Base-by-base conservation (phyloP, 2,888 invertebrate genomes). In the Eledone cirrhosa region DNA sequence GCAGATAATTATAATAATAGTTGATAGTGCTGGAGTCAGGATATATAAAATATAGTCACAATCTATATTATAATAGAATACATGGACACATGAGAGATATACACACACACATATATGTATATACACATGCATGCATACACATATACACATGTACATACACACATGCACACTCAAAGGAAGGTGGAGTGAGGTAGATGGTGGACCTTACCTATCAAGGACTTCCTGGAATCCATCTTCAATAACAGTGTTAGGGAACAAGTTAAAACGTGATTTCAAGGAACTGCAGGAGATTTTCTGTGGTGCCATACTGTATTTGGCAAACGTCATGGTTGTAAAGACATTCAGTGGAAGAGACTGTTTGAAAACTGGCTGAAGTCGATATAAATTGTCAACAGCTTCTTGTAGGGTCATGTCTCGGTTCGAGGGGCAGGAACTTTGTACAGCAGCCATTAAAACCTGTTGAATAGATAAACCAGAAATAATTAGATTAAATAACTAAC, bases 171-270 rank as follows among this genome's bases (percentile, higher is more conserved):
- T 7, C 33, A 41, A 0, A 41, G 33, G 8, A 8, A 41, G 8
- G 8, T 41, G 33, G 33, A 7, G 33, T 0, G 33, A 41, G 41
- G 41, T 8, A 41, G 41, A 41, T n/a, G n/a, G n/a, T n/a, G n/a
- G n/a, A n/a, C 14, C 22, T 76, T 76, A 76, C 76, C 76, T 76
- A 29, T 76, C 76, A n/a, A 16, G 47, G 3, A 76, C 48, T 76
- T 76, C 76, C 1, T 76, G 76, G 48, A 76, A 48, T n/a, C 76
- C 76, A 47, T 76, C 76, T 48, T 29, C 48, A 48, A 76, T 76
- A 76, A 76, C 47, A 13, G 47, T 76, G 14, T 76, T 27, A 27
- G 22, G 29, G 0, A 29, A 5, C 4, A 76, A 47, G 47, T 76
- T 24, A 19, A 47, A 29, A 48, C 47, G 76, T n/a, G 76, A 47